These are phyloP conservation scores for Chionis minor DNA, from an alignment of 2,113 vertebrate genomes.

Conservation along the genomic window DNA sequence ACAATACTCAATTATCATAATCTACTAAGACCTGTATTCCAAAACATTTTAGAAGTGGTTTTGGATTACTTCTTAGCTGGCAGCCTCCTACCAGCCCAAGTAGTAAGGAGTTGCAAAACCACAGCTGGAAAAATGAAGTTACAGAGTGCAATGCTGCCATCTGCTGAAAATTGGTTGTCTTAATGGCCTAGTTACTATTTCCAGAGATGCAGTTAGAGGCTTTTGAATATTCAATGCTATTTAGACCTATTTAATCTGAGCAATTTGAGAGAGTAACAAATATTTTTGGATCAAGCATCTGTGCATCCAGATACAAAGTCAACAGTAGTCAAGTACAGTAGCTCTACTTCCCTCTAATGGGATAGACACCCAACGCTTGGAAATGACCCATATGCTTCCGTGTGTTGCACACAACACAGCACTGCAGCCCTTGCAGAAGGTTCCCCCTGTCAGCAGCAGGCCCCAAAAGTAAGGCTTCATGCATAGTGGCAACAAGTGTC, in stretches of 20 bases:
- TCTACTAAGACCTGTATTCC: slow-evolving; percentile 24
- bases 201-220: too few relatives aligned
- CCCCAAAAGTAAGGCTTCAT: not conserved
- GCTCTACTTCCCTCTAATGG: not conserved
- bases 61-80: not conserved
- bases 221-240: not conserved
- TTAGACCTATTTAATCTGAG: not conserved
- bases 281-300: not conserved
- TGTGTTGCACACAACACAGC: fast-evolving
- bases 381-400: fast-evolving
- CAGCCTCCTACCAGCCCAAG: not conserved
- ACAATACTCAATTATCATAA: slow-evolving; percentile 34
- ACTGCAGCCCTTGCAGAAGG: not conserved
- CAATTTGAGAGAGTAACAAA: not conserved
- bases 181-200: not conserved
- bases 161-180: not conserved
- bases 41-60: slow-evolving; percentile 39
- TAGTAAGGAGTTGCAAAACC: not conserved
- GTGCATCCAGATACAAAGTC: not conserved
- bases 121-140: not conserved
- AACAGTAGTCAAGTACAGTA: not conserved
- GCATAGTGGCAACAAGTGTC: not conserved
- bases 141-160: slow-evolving; percentile 65
- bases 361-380: not conserved
- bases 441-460: not conserved